Conservation (phyloP, 2,888 invertebrate species). For the Drosophila prolongata region DNA sequence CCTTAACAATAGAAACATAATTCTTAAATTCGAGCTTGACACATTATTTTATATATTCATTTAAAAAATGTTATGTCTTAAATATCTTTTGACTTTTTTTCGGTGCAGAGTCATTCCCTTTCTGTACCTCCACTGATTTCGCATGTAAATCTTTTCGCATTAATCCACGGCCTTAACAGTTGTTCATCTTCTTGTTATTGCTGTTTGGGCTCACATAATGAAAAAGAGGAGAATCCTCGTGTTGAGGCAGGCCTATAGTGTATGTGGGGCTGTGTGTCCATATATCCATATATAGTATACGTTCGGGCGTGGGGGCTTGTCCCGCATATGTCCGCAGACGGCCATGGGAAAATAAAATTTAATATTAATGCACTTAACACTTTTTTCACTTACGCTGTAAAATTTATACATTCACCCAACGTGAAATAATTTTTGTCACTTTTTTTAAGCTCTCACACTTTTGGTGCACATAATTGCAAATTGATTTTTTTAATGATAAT, state of each 20-base stretch:
- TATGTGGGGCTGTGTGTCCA: not conserved
- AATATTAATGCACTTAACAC: constrained; percentile 77
- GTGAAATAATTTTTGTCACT: constrained; percentile 23
- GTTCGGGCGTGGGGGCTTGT: constrained; percentile 2
- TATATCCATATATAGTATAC: not conserved
- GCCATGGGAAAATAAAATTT: constrained; percentile 62
- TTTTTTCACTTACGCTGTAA: constrained; percentile 70
- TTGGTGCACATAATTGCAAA: constrained; percentile 60
- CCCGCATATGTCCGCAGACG: constrained; percentile 27
- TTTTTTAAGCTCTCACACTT: constrained; percentile 34
- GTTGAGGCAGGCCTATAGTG: constrained; percentile 5
- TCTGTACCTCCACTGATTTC: constrained; percentile 46
- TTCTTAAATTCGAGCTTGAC: too few relatives aligned
- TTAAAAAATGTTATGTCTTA: too few relatives aligned
- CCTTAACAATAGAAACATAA: not conserved
- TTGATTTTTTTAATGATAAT: constrained; percentile 66
- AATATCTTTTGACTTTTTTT: too few relatives aligned
- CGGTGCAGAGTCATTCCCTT: not conserved
- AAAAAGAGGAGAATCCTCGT: constrained; percentile 42
- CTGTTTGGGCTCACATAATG: constrained; percentile 39
- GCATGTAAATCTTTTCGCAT: constrained; percentile 67
- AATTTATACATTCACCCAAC: constrained; percentile 43
- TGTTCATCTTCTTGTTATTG: constrained; percentile 41
- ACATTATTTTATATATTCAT: too few relatives aligned
- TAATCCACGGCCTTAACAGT: constrained; percentile 65